Conservation (phyloP, 2,888 invertebrate species). For the Geophilus truncorum region DNA sequence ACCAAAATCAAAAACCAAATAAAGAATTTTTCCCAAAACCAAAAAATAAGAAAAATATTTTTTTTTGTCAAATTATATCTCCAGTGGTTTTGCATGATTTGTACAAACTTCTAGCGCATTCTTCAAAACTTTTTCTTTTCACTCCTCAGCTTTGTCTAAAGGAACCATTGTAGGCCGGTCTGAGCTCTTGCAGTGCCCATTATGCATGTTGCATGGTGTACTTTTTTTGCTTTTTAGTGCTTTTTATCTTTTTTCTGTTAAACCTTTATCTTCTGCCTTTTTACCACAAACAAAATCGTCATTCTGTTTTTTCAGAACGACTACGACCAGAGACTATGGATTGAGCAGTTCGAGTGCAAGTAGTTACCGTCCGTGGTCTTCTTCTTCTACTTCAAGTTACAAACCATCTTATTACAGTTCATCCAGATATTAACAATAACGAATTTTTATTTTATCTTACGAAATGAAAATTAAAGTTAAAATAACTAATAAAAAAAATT, state of each 20-base stretch:
- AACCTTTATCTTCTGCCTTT: not conserved
- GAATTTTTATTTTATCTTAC: not conserved
- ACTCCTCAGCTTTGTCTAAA: conserved; percentile 13
- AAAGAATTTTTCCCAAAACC: not conserved
- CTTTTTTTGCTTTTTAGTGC: not conserved
- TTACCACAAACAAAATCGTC: not conserved
- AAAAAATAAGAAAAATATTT: not conserved
- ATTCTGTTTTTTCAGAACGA: not conserved
- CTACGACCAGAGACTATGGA: not conserved
- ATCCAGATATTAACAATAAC: not conserved
- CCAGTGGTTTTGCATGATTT: not conserved
- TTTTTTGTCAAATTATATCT: not conserved
- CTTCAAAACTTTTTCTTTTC: not conserved
- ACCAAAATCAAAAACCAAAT: not conserved
- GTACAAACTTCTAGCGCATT: not conserved
- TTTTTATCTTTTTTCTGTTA: not conserved
- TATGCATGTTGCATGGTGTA: not conserved
- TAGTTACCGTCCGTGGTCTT: not conserved
- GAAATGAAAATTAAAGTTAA: too few species aligned
- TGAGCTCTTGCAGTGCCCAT: conserved; percentile 11
- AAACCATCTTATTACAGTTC: not conserved
- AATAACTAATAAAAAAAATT: not conserved
- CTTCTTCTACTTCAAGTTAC: not conserved
- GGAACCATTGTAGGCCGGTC: not conserved
- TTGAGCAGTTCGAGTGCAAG: not conserved